Evolutionary conservation across 2,797 vertebrate species (phyloP), one percentile per base, ranked within the genome.

Genomic region (Anisognathus igniventris): DNA sequence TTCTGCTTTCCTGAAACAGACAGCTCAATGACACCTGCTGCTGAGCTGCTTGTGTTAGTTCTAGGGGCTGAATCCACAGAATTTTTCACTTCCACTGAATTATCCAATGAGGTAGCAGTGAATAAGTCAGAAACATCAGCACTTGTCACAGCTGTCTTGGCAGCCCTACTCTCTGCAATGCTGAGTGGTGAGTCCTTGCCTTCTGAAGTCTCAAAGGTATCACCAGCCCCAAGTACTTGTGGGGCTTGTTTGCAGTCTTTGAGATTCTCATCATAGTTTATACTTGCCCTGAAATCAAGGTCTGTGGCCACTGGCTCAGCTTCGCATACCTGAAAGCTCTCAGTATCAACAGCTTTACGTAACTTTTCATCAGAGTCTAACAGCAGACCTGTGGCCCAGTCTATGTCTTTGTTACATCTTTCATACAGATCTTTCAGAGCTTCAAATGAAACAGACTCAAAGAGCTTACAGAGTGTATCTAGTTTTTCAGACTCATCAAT

Each of bases 351-450:
- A 27, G 98, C 98, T 93, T 97, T 98, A 90, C 97, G 97, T 64
- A 99, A 97, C 94, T 98, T 98, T 95, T 99, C 99, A 86, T 98
- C 98, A n/a, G 99, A 99, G 96, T 99, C 99, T 94, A 99, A 97
- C 64, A 99, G 97, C 77, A 99, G 96, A 93, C 99, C 99, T 57
- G 98, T 99, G 64, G 98, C 98, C 99, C 99, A 99, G 71, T 99
- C 98, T 79, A 99, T 97, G 96, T 99, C 99, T 94, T 98, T 98
- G 90, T 99, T 98, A 96, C 99, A 99, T 94, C 99, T 99, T 94
- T 99, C 99, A 96, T 99, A 99, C 61, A 99, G 97, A 97, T 99
- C 99, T 90, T 99, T 98, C 72, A 99, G 92, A 31, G 98, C 99
- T 95, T 99, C 99, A 89, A 98, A 98, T 62, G 98, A 98, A 92